phyloP scores from a whole-genome alignment of 2,797 vertebrate genomes.

The Vireo griseus region DNA sequence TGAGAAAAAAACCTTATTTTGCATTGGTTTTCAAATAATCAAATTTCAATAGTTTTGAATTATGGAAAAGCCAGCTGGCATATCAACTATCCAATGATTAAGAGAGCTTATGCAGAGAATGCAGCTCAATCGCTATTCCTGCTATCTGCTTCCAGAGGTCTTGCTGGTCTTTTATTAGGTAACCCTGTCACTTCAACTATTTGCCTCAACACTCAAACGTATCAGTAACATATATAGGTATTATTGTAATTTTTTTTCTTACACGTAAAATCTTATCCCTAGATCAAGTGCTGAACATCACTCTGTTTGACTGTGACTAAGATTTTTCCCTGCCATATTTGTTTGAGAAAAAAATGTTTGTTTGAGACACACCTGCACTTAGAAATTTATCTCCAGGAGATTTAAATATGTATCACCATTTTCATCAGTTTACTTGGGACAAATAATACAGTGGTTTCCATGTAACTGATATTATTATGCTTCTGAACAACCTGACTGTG shows the following conservation, averaged over 20 bases:
- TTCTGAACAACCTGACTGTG: not conserved
- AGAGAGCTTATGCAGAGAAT: not conserved
- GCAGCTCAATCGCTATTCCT: not conserved
- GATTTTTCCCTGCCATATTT: not conserved
- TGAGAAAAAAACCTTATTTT: not conserved
- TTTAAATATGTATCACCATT: not conserved
- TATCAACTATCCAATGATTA: not conserved
- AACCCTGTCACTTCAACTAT: not conserved
- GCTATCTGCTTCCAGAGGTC: not conserved
- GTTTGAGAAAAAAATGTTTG: conserved; percentile 17
- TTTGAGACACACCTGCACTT: conserved; percentile 29
- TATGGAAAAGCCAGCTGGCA: not conserved
- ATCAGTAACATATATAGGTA: not conserved
- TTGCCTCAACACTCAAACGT: not conserved
- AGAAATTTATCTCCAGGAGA: not conserved
- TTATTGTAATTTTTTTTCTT: not conserved
- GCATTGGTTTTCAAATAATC: not conserved
- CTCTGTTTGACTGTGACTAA: not conserved
- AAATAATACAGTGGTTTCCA: not conserved
- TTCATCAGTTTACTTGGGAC: conserved; percentile 23
- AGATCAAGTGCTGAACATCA: not conserved
- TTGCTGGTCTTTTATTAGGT: not conserved
- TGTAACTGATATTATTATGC: conserved; percentile 11
- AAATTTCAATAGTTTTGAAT: not conserved
- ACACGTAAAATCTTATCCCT: conserved; percentile 3